A percentile compares a stretch with the other conserved stretches of the same genome.
Evolutionary conservation across 64 coral and sea anemone species (phyloP).

Genomic region (Astreopora myriophthalma): DNA sequence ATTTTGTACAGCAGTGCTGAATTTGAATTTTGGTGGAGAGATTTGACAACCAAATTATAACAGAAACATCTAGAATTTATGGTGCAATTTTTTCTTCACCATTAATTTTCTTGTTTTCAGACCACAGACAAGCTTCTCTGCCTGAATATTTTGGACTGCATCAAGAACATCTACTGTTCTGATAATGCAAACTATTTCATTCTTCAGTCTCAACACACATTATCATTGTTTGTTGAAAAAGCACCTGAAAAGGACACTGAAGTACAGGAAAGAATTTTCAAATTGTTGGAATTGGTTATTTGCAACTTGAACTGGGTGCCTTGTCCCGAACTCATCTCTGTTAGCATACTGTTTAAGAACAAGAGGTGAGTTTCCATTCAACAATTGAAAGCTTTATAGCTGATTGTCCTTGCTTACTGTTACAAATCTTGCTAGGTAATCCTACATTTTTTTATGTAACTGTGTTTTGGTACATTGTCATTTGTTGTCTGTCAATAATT

Average conservation of each 20-base stretch:
- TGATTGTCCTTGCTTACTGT: too few species aligned
- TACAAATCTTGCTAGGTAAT: too few species aligned
- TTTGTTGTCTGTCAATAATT: too few species aligned
- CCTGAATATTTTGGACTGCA: constrained; percentile 84
- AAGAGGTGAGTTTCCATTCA: constrained; percentile 42
- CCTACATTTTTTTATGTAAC: too few species aligned
- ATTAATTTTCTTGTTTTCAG: constrained; percentile 33
- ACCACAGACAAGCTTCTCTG: constrained; percentile 80
- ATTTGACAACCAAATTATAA: too few species aligned
- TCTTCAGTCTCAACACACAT: constrained; percentile 93
- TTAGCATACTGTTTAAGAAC: constrained; percentile 96
- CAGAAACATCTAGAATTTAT: too few species aligned
- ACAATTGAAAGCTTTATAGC: too few species aligned
- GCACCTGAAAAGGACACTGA: constrained; percentile 76
- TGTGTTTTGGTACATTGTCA: too few species aligned
- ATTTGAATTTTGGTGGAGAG: too few species aligned
- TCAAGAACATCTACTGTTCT: constrained; percentile 90
- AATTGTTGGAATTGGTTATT: constrained; percentile 87
- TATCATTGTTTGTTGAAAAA: constrained; percentile 92
- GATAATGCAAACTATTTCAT: constrained; percentile 96
- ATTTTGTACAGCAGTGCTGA: too few species aligned
- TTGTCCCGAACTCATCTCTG: constrained; percentile 91
- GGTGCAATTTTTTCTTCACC: neutral
- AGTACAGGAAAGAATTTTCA: constrained; percentile 90
- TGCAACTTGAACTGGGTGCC: constrained; percentile 94